phyloP scores from a whole-genome alignment of 2,888 invertebrate species.

The Drosophila hamatofila region DNA sequence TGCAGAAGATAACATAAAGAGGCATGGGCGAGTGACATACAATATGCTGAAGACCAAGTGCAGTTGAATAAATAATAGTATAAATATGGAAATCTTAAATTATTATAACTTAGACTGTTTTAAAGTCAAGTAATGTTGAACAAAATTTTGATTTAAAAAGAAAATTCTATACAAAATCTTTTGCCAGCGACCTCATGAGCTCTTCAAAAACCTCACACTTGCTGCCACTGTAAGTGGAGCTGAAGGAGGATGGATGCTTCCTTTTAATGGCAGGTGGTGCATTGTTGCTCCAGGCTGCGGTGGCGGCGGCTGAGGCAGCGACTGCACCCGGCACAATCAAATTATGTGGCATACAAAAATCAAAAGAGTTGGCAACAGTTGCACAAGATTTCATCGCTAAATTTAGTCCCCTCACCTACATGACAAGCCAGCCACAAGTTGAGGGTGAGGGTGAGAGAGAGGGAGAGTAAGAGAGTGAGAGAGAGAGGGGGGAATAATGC shows the following conservation, averaged over 20 bases:
- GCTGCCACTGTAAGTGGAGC: slow-evolving; percentile 15
- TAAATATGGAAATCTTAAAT: too few species aligned
- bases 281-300: slow-evolving; percentile 31
- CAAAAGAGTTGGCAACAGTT: slow-evolving; percentile 51
- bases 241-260: neutral
- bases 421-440: slow-evolving; percentile 9
- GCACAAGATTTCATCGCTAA: slow-evolving; percentile 43
- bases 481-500: slow-evolving; percentile 36
- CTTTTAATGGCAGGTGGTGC: slow-evolving; percentile 21
- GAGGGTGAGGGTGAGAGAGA: neutral
- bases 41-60: too few species aligned
- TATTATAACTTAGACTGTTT: too few species aligned
- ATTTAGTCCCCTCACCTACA: slow-evolving; percentile 22
- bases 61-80: too few species aligned
- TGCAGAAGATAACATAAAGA: neutral
- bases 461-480: neutral
- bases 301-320: neutral
- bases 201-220: neutral
- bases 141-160: neutral
- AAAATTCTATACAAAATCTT: neutral
- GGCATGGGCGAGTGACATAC: too few species aligned
- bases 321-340: slow-evolving; percentile 57
- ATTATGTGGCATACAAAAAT: slow-evolving; percentile 55
- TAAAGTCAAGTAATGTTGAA: neutral
- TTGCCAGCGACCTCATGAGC: neutral